Percentiles rank a stretch among this genome's conserved stretches.
Evolutionary conservation across 2,113 vertebrate species (phyloP).

Genomic region (Nannobrachium achirus): DNA sequence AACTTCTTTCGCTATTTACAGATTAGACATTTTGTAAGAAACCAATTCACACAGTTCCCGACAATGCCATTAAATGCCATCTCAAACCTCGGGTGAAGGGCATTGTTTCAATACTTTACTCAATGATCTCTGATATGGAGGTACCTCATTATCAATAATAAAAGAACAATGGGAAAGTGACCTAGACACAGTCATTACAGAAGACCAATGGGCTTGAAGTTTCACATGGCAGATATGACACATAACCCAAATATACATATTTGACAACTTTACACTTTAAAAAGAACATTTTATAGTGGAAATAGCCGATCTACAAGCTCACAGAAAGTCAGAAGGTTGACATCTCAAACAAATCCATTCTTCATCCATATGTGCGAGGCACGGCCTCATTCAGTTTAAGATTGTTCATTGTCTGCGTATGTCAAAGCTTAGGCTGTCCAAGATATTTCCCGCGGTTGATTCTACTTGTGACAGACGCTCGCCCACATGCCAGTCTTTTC

Average conservation of each 20-base stretch:
- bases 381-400: background rate
- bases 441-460: background rate
- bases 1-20: background rate
- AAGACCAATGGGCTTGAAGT: too few relatives aligned
- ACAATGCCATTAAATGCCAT: background rate
- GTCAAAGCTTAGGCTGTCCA: background rate
- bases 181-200: background rate
- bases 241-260: too few relatives aligned
- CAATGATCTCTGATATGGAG: too few relatives aligned
- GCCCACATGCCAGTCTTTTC: background rate
- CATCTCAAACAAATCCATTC: background rate
- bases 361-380: background rate
- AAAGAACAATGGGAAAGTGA: too few relatives aligned
- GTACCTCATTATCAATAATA: too few relatives aligned
- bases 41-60: background rate
- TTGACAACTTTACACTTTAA: too few relatives aligned
- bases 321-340: too few relatives aligned
- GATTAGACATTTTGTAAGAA: background rate
- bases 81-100: slow-evolving; percentile 1
- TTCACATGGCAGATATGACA: too few relatives aligned
- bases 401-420: background rate
- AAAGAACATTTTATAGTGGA: too few relatives aligned
- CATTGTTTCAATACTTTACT: background rate
- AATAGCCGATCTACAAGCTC: too few relatives aligned
- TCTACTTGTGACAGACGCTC: background rate